Evolutionary conservation across 2,113 vertebrate species (phyloP).

Genomic region (Actenoides hombroni): DNA sequence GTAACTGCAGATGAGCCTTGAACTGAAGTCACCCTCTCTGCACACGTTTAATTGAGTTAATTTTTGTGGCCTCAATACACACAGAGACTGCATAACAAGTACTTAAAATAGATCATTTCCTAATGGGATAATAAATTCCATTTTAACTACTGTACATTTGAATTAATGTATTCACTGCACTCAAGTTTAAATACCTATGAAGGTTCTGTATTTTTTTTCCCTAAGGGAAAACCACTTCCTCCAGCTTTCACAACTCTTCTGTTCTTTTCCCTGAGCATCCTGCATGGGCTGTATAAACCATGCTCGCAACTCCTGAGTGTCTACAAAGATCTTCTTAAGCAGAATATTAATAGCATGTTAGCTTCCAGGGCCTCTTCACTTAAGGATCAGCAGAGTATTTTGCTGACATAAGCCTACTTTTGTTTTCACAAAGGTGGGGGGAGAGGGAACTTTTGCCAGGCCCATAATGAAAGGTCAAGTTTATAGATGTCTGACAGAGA

Average conservation of each 20-base stretch:
- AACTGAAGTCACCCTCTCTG: neutral
- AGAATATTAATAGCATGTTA: neutral
- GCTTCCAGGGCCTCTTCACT: neutral
- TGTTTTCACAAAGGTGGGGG: neutral
- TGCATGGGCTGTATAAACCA: neutral
- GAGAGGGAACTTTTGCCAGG: neutral
- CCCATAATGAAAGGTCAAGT: neutral
- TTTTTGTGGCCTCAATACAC: neutral
- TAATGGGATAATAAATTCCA: neutral
- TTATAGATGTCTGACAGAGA: neutral
- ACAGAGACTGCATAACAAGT: neutral
- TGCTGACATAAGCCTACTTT: neutral
- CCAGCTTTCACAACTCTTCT: neutral
- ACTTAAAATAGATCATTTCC: neutral
- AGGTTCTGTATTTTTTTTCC: neutral
- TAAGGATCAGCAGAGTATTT: neutral
- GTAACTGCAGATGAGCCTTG: neutral
- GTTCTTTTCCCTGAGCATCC: neutral
- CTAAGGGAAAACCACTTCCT: neutral
- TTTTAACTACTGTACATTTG: neutral
- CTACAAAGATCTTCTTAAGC: neutral
- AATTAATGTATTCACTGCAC: neutral
- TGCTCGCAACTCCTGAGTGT: neutral
- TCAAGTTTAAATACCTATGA: neutral
- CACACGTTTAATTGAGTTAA: neutral